Percentiles rank a stretch among this genome's conserved stretches.
These are phyloP conservation scores for Nothocercus nigrocapillus DNA, from an alignment of 2,113 vertebrate species.

Conservation along the genomic window DNA sequence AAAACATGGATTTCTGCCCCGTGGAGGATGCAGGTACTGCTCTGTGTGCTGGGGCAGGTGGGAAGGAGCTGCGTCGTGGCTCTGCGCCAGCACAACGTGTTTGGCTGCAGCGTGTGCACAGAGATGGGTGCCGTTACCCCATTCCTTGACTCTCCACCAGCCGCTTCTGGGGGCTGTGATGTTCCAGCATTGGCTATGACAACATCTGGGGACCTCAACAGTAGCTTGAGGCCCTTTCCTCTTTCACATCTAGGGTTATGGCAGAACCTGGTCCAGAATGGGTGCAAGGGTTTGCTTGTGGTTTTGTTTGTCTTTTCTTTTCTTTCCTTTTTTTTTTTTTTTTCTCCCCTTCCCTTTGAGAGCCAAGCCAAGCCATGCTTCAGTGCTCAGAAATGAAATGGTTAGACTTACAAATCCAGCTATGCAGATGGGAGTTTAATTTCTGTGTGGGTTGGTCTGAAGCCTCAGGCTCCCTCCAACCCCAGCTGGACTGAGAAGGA, in stretches of 20 bases:
- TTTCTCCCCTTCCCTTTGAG: background rate
- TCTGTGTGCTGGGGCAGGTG: background rate
- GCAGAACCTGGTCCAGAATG: background rate
- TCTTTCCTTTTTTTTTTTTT: background rate
- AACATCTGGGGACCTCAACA: background rate
- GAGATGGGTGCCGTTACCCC: fast-evolving
- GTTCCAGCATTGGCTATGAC: fast-evolving
- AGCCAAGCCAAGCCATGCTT: background rate
- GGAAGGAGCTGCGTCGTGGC: fast-evolving
- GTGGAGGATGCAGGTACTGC: background rate
- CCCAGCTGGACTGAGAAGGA: background rate
- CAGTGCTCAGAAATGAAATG: background rate
- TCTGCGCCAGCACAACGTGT: background rate
- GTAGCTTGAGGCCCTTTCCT: background rate
- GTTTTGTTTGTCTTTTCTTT: too few relatives aligned
- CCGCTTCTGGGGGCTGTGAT: background rate
- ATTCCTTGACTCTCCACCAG: background rate
- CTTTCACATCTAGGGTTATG: fast-evolving
- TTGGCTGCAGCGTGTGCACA: background rate
- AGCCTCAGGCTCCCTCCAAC: background rate
- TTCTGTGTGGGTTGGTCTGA: background rate
- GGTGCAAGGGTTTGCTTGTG: too few relatives aligned
- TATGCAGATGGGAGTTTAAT: background rate
- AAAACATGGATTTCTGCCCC: background rate
- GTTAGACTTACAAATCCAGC: background rate